Base-by-base conservation (phyloP, 2,888 invertebrate genomes). In the Malacosoma neustria region DNA sequence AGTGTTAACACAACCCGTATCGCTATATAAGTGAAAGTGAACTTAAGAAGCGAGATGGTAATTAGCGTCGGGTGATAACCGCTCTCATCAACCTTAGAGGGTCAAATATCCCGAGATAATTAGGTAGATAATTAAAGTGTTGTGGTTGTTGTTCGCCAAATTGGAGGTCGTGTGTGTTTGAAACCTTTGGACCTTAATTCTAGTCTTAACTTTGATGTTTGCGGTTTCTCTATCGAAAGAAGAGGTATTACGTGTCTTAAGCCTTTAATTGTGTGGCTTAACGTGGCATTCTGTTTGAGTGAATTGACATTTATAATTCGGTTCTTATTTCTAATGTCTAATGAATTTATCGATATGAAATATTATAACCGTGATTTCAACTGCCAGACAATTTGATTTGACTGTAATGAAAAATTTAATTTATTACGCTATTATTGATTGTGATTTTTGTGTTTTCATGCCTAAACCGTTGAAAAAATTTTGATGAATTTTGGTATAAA, bases 1-100 rank as follows among this genome's bases (percentile, higher is more conserved):
- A 31, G 12, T 34, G 34, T 2, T 14, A 29, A 37, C 13, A 32
- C 32, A 15, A 36, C 40, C 39, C 35, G 33, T 35, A 41, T 37
- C 33, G 37, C 37, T 37, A 40, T 48, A 33, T 33, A 14, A 55
- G 39, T 43, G 48, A 49, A 49, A 62, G 54, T 54, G 48, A 56
- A 59, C 44, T 59, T 52, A 34, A 15, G 32, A 51, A 22, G 52
- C 56, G 60, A 63, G 55, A 63, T 59, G 29, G 46, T 60, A 62
- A 63, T 63, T 63, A 63, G 51, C 50, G 57, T 46, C 42, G 46
- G 43, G 43, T 49, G 60, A 57, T 61, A 61, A 59, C 57, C 50
- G 47, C 33, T 44, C 41, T 42, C 43, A 41, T 39, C 34, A 45
- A 46, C 49, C 44, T 45, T 41, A 48, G 47, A 55, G 31, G 41